These are phyloP conservation scores for Syngnathoides biaculeatus DNA, from an alignment of 2,113 vertebrate genomes.

Conservation along the genomic window DNA sequence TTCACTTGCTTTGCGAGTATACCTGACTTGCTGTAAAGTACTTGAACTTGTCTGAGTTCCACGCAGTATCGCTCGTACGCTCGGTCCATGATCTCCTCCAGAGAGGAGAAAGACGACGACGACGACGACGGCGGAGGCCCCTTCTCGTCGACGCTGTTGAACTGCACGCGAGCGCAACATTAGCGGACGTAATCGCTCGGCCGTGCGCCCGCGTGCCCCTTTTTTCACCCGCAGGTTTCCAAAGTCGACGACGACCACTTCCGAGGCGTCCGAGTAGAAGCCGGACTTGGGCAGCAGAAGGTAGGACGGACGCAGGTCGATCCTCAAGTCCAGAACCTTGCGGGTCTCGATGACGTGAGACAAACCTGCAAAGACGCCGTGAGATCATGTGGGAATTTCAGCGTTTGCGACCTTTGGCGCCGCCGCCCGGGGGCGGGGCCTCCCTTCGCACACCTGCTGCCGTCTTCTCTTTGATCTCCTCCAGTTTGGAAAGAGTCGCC, in stretches of 20 bases:
- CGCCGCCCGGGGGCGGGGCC: too few species aligned
- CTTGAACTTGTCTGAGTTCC: conserved; percentile 85
- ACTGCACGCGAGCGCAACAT: conserved; percentile 53
- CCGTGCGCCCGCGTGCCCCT: too few species aligned
- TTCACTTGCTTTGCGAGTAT: conserved; percentile 13
- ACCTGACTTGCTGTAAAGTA: conserved; percentile 92
- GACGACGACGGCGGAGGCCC: conserved; percentile 50
- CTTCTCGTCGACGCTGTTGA: conserved; percentile 83
- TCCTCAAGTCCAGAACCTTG: conserved; percentile 87
- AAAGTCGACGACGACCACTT: conserved; percentile 90
- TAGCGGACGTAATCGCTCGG: not conserved
- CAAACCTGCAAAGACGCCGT: conserved; percentile 75
- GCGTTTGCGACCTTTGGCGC: too few species aligned
- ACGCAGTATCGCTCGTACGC: conserved; percentile 91
- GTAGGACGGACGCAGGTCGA: conserved; percentile 91
- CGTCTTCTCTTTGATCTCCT: conserved; percentile 95
- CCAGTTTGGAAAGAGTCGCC: conserved; percentile 88
- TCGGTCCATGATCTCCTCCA: conserved; percentile 96
- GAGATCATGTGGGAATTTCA: not conserved
- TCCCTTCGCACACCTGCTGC: conserved; percentile 75
- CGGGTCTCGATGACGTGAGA: conserved; percentile 92
- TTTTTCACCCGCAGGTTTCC: conserved; percentile 81
- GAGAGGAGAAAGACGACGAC: conserved; percentile 74
- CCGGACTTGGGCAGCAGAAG: conserved; percentile 85
- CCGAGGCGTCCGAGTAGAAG: conserved; percentile 77